A percentile compares a stretch with the other conserved stretches of the same genome.
phyloP scores from a whole-genome alignment of 2,113 vertebrate genomes.

The Lampris megalopsis region DNA sequence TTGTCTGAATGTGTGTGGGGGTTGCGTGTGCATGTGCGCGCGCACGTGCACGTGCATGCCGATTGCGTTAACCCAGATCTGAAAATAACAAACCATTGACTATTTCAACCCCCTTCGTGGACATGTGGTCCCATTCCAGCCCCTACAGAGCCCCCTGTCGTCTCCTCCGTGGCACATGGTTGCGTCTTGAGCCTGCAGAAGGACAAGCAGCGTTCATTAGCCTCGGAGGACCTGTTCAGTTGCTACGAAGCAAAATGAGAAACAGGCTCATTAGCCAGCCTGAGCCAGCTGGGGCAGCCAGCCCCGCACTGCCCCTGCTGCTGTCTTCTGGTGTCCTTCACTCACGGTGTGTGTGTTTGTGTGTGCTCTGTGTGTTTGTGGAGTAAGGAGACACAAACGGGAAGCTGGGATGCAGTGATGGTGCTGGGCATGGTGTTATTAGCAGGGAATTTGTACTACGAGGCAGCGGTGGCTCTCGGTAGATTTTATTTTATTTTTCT shows the following conservation, averaged over 20 bases:
- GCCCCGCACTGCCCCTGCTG: neutral
- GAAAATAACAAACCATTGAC: neutral
- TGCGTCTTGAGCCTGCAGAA: slow-evolving; percentile 18
- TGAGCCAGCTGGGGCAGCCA: slow-evolving; percentile 45
- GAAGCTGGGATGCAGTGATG: too few species aligned
- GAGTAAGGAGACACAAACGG: too few species aligned
- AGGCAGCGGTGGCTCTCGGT: too few species aligned
- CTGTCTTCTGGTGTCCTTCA: too few species aligned
- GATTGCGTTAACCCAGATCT: neutral
- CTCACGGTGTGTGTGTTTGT: too few species aligned
- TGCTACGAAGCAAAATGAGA: slow-evolving; percentile 28
- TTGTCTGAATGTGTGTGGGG: neutral
- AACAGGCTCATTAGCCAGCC: slow-evolving; percentile 48
- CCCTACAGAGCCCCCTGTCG: neutral
- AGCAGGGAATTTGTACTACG: too few species aligned
- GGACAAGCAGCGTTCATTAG: slow-evolving; percentile 50
- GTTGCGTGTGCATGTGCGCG: neutral
- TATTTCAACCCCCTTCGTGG: neutral
- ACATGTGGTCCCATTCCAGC: neutral
- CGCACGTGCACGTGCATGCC: neutral
- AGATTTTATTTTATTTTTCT: too few species aligned
- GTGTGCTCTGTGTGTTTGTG: too few species aligned
- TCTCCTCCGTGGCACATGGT: neutral
- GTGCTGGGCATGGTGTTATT: too few species aligned
- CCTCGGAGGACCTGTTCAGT: slow-evolving; percentile 32